phyloP scores from a whole-genome alignment of 2,797 vertebrate genomes.

The Hybognathus amarus region DNA sequence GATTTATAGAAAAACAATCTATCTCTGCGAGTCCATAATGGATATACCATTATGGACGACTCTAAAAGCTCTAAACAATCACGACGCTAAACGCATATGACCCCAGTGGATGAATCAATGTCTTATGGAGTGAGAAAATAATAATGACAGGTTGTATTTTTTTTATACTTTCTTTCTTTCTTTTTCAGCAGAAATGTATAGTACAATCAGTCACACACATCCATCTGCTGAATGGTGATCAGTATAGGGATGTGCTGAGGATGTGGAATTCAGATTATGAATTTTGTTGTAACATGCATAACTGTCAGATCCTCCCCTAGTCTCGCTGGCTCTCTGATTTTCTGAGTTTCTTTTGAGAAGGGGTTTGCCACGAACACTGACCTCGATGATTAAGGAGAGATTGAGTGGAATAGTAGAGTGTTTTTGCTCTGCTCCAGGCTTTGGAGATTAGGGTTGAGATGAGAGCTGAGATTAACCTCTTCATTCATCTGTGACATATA shows the following conservation, averaged over 20 bases:
- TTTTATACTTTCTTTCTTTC: not conserved
- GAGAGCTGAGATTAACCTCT: constrained; percentile 35
- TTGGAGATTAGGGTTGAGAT: constrained; percentile 33
- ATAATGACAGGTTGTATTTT: not conserved
- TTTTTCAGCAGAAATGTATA: not conserved
- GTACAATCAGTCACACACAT: not conserved
- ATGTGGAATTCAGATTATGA: not conserved
- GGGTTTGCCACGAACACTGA: constrained; percentile 53
- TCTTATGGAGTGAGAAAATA: not conserved
- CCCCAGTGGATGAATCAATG: not conserved
- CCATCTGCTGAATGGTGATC: not conserved
- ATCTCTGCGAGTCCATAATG: not conserved
- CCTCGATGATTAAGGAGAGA: constrained; percentile 48
- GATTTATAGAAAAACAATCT: not conserved
- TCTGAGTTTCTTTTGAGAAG: not conserved
- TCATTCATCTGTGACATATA: constrained; percentile 37
- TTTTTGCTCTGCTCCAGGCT: constrained; percentile 36
- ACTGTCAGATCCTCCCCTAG: not conserved
- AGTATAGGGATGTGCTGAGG: not conserved
- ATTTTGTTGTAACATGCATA: not conserved
- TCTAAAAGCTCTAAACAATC: too few species aligned
- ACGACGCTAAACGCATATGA: not conserved
- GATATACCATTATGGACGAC: not conserved
- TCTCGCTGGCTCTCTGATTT: constrained; percentile 2
- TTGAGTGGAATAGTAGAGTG: constrained; percentile 35